Evolutionary conservation across 2,113 vertebrate species (phyloP).

Genomic region (Motacilla tschutschensis): DNA sequence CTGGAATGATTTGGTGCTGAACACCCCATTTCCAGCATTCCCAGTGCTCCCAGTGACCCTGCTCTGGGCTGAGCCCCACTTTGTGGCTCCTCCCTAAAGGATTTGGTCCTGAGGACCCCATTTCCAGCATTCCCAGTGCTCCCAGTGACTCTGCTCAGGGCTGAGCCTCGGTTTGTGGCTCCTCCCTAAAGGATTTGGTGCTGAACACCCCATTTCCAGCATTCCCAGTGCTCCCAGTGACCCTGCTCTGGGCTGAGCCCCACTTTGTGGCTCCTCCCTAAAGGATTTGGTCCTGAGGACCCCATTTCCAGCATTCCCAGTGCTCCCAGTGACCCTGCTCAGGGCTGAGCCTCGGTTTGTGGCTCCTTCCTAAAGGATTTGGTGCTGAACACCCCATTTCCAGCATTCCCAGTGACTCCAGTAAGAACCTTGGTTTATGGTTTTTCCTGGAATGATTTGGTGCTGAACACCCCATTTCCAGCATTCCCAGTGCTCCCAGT

Average conservation of each 20-base stretch:
- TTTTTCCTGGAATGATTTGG: too few relatives aligned
- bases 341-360: too few relatives aligned
- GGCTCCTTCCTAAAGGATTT: too few relatives aligned
- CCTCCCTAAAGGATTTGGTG: not conserved
- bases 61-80: not conserved
- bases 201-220: not conserved
- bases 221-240: not conserved
- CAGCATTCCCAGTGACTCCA: too few relatives aligned
- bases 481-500: too few relatives aligned
- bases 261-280: fast-evolving
- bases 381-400: too few relatives aligned
- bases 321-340: not conserved
- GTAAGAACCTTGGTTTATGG: too few relatives aligned
- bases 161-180: fast-evolving
- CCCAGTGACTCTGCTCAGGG: not conserved
- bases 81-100: not conserved
- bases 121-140: too few relatives aligned
- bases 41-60: not conserved
- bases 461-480: too few relatives aligned
- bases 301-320: not conserved
- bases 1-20: not conserved
- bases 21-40: not conserved
- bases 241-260: not conserved
- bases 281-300: too few relatives aligned
- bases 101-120: not conserved